Evolutionary conservation across 2,888 invertebrate genomes (phyloP).

Genomic region (Chorisops tibialis): DNA sequence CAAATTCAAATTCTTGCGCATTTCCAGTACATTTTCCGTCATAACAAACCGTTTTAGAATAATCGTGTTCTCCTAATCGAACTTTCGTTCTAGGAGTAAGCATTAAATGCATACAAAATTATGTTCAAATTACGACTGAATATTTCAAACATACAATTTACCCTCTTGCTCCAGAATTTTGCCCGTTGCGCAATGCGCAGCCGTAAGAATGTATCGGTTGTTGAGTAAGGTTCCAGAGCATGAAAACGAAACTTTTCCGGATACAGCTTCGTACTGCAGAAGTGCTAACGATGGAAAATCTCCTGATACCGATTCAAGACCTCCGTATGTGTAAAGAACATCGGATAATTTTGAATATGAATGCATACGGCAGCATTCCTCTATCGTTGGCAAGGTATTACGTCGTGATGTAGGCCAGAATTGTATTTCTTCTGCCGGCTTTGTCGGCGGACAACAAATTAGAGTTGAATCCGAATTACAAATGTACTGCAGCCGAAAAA

Average conservation of each 20-base stretch:
- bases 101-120: background rate
- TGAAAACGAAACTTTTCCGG: background rate
- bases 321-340: background rate
- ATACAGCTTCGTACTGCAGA: background rate
- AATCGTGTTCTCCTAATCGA: slow-evolving; percentile 7
- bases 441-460: too few relatives aligned
- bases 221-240: slow-evolving; percentile 38
- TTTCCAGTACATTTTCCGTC: background rate
- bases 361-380: background rate
- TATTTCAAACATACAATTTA: slow-evolving; percentile 54
- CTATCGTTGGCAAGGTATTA: background rate
- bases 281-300: slow-evolving; percentile 7
- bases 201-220: slow-evolving; percentile 58
- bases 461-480: too few relatives aligned
- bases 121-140: background rate
- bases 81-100: background rate
- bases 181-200: slow-evolving; percentile 61
- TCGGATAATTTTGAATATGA: too few relatives aligned
- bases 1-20: slow-evolving; percentile 55
- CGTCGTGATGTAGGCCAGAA: too few relatives aligned
- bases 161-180: slow-evolving; percentile 55
- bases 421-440: too few relatives aligned
- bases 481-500: too few relatives aligned
- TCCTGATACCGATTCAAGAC: background rate
- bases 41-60: background rate